Evolutionary conservation across 2,797 vertebrate species (phyloP).

Genomic region (Sylvia borin): DNA sequence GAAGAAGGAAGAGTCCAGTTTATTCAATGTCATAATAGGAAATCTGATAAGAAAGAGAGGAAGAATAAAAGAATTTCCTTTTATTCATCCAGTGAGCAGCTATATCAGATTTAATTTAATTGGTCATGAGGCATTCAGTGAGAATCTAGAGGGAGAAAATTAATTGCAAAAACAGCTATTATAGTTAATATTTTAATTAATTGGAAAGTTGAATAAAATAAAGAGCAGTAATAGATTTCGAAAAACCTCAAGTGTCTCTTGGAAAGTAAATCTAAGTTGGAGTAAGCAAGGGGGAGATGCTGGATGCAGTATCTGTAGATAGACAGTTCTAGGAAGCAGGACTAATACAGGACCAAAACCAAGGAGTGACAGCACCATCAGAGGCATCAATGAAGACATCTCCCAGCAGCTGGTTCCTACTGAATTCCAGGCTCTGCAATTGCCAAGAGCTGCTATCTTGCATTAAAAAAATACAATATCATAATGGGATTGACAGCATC

Average conservation of each 20-base stretch:
- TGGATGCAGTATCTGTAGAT: background rate
- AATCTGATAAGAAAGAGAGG: background rate
- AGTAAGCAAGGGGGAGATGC: background rate
- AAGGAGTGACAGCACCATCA: background rate
- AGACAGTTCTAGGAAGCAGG: background rate
- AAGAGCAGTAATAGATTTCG: background rate
- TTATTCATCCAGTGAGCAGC: background rate
- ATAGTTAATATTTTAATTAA: background rate
- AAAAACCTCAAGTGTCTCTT: background rate
- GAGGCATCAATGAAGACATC: background rate
- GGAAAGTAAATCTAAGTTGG: background rate
- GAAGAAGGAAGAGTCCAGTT: background rate
- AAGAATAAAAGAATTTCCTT: background rate
- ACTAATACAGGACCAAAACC: background rate
- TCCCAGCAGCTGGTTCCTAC: background rate
- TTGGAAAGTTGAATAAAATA: background rate
- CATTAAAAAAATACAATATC: background rate
- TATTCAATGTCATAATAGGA: background rate
- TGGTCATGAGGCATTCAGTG: background rate
- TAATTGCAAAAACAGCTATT: background rate
- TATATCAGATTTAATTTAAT: background rate
- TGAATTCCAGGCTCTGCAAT: background rate
- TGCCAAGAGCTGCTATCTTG: background rate
- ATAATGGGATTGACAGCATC: background rate
- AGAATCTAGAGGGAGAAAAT: background rate